Conservation (phyloP, 2,888 invertebrate genomes). For the Ommatoiulus sabulosus region DNA sequence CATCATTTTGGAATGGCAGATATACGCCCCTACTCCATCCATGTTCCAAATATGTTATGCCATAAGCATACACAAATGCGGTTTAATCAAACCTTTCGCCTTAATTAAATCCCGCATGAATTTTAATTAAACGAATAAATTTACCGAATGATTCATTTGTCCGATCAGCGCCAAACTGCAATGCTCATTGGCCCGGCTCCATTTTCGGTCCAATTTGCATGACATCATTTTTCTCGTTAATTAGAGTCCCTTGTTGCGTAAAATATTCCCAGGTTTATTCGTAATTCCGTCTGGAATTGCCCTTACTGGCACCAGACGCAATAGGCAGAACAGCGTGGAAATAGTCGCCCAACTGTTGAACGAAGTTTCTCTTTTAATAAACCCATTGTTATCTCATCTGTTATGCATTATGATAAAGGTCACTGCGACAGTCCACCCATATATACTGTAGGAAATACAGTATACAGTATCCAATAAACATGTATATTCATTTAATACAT, state of each 20-base stretch:
- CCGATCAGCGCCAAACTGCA: background rate
- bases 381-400: background rate
- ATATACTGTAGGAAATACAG: background rate
- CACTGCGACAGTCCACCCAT: background rate
- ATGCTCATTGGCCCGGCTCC: background rate
- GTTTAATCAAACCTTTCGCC: background rate
- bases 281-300: background rate
- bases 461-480: too few species aligned
- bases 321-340: background rate
- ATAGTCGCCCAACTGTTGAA: background rate
- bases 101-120: background rate
- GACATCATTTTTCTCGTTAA: background rate
- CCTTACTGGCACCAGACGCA: background rate
- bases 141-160: background rate
- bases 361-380: constrained; percentile 1
- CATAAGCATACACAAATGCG: background rate
- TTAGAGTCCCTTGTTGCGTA: constrained; percentile 10
- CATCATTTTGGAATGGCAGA: background rate
- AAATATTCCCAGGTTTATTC: background rate
- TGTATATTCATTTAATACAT: too few species aligned
- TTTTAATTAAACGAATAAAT: background rate
- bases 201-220: background rate
- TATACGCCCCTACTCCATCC: background rate
- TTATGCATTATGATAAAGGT: background rate
- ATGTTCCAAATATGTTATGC: background rate